Base-by-base conservation (phyloP, 2,113 vertebrate species). In the Sarotherodon lohbergeri region DNA sequence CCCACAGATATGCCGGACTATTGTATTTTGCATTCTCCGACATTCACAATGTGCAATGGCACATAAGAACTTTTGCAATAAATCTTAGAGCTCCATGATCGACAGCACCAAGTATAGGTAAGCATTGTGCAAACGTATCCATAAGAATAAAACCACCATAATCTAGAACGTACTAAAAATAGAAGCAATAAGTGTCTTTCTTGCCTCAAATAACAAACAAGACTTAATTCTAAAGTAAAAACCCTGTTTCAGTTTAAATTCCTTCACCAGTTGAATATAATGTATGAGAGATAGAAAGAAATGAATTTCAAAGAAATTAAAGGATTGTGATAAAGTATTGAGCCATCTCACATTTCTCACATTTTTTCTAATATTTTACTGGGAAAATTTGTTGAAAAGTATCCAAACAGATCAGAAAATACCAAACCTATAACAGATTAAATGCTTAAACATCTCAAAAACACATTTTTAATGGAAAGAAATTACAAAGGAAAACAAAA, bases 371-470 rank as follows among this genome's bases (percentile, higher is more conserved):
- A 68, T 0, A 66, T 39, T 36, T 63, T 63, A 66, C 17, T 12
- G 7, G 32, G 2, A 41, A 41, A 6, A 4, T 43, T 43, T 43
- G 12, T 43, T 71, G 39, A 43, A 24, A 24, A 71, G 10, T 4
- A 46, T 46, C 12, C 13, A 73, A 73, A 73, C 39, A 73, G 39
- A 66, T 66, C 10, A 66, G 8, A 6, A 73, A 46, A 73, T 73
- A 46, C 13, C 5, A 73, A 46, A 43, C 13, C 39, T 46, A 46
- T 9, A 22, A 16, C 66, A 73, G 68, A 27, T 7, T 16, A 46
- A 27, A 73, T 73, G 39, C 39, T 46, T 7, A 48, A 7, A 29
- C 41, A 73, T 48, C 41, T 48, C 22, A 46, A 46, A 48, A 46
- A 73, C 0, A 46, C 5, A 73, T 46, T 46, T 46, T 27, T 73